Conservation (phyloP, 2,888 invertebrate species). For the Pachliopta kotzebuea region DNA sequence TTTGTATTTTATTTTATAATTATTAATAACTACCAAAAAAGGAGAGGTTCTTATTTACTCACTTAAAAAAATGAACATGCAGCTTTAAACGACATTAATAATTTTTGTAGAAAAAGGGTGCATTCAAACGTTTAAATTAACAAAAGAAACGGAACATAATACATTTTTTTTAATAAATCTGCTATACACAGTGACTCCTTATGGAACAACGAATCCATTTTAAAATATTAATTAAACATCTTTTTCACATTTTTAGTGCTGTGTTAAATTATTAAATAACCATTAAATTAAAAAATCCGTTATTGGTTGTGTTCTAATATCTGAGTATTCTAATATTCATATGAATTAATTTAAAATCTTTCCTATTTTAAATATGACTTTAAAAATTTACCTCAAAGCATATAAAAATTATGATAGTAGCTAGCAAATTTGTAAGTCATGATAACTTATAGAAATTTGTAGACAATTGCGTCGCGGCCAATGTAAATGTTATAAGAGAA, state of each 20-base stretch:
- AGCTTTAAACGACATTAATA: neutral
- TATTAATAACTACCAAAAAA: too few species aligned
- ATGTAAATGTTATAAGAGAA: neutral
- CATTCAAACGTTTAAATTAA: neutral
- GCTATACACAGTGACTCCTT: too few species aligned
- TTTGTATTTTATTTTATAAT: too few species aligned
- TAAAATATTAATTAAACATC: too few species aligned
- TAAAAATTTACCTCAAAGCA: neutral
- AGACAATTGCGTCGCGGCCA: too few species aligned
- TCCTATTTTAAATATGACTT: neutral
- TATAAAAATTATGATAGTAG: neutral
- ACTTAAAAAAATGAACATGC: too few species aligned
- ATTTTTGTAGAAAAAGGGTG: neutral
- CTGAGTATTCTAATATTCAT: neutral
- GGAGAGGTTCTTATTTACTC: too few species aligned
- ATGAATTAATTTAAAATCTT: neutral
- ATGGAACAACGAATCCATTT: too few species aligned
- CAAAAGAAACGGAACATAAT: neutral
- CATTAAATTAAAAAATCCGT: too few species aligned
- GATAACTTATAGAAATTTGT: neutral
- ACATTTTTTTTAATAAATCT: neutral
- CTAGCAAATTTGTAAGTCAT: neutral
- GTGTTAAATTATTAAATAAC: too few species aligned
- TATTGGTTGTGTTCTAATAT: too few species aligned
- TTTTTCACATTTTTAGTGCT: too few species aligned